Base-by-base conservation (phyloP, 1,140 invertebrate genomes). In the Bombus picipes region DNA sequence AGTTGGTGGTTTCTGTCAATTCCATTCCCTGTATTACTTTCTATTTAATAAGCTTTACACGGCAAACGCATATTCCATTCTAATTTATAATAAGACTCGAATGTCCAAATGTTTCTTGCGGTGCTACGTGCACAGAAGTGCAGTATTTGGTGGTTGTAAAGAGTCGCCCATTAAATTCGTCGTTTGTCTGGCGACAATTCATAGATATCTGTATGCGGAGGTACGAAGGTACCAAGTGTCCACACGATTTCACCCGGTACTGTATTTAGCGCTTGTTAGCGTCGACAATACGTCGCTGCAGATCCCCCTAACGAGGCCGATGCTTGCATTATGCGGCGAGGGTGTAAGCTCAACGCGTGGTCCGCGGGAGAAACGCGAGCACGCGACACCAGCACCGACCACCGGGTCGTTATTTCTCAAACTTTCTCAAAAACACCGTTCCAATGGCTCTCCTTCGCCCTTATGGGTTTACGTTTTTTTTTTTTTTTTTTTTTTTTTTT, bases 201-300 rank as follows among this genome's bases (percentile, higher is more conserved):
- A 22, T 10, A 9, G n/a, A 32, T 70, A 57, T 41, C 32, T 4
- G 65, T 34, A 43, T 22, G 41, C 37, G 37, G 10, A 41, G 68
- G 68, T 70, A 18, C n/a, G 72, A 65, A 78, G 83, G 89, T 75
- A 78, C 71, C 12, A 59, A 81, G 85, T 88, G 87, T 91, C 87
- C 81, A 85, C 87, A 89, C 88, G 92, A 92, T 92, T 92, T 90
- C 90, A 89, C 75, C 87, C 86, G 87, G 90, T 82, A 90, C 92
- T 94, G 93, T 92, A 94, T 94, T 95, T 94, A 94, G 92, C 92
- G 93, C 94, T 94, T 93, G 94, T 95, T 95, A 95, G 92, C 89
- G 89, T 74, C 89, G 91, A 93, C 94, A 94, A 93, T 93, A 87
- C 90, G 89, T 86, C 84, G 91, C 91, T 92, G 92, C 93, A 94